Conservation (phyloP, 2,113 vertebrate species). For the Antidorcas marsupialis region DNA sequence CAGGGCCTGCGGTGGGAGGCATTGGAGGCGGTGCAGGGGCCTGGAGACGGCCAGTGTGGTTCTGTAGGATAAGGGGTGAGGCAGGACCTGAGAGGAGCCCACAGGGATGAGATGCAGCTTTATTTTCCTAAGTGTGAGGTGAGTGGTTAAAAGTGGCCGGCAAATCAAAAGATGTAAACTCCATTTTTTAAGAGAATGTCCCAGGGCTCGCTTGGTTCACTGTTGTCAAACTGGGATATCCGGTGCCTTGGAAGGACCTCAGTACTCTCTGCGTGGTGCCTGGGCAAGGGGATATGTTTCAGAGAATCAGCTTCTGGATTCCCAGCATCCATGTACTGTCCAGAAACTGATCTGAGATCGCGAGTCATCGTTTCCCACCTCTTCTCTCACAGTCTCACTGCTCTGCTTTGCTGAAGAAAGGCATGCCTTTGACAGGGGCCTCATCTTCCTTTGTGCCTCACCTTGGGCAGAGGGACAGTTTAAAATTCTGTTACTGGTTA, state of each 20-base stretch:
- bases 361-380: neutral
- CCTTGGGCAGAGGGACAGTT: neutral
- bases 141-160: neutral
- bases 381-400: neutral
- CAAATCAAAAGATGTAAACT: neutral
- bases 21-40: neutral
- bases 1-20: neutral
- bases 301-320: neutral
- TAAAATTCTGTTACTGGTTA: neutral
- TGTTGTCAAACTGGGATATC: neutral
- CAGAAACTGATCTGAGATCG: neutral
- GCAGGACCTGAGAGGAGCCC: neutral
- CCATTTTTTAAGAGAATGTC: neutral
- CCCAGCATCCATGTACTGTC: neutral
- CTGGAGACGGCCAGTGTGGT: neutral
- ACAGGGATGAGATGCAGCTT: neutral
- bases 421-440: neutral
- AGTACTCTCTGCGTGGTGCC: neutral
- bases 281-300: neutral
- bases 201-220: neutral
- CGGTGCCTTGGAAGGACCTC: neutral
- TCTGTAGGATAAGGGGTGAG: neutral
- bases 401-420: neutral
- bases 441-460: fast-evolving
- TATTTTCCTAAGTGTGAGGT: neutral